Conservation (phyloP, 1,140 invertebrate genomes). For the Lasaia peninsularis region DNA sequence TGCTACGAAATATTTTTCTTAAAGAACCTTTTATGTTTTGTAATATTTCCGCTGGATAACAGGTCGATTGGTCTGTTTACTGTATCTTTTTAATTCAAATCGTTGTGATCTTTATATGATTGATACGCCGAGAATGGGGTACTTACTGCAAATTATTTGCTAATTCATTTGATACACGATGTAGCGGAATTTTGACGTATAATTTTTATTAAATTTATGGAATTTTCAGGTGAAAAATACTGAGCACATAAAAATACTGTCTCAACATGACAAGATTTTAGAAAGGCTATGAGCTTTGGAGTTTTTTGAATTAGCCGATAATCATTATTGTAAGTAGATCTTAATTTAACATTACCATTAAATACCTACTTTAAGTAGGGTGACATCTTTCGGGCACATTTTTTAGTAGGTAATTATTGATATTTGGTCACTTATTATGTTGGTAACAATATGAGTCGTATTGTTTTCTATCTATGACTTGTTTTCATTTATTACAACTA, state of each 20-base stretch:
- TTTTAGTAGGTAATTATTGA: too few relatives aligned
- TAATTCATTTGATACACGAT: background rate
- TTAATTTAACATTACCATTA: too few relatives aligned
- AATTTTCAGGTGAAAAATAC: background rate
- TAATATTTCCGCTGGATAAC: background rate
- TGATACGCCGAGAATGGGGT: background rate
- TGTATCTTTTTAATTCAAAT: background rate
- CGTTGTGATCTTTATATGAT: background rate
- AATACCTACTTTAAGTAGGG: too few relatives aligned
- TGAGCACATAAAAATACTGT: background rate
- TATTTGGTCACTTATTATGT: too few relatives aligned
- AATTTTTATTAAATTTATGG: background rate
- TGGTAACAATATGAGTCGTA: too few relatives aligned
- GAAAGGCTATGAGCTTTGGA: too few relatives aligned
- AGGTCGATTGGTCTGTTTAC: constrained; percentile 6
- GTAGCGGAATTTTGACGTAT: background rate
- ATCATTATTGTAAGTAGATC: too few relatives aligned
- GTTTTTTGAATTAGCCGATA: too few relatives aligned
- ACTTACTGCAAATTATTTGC: background rate
- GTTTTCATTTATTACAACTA: too few relatives aligned
- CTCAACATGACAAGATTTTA: too few relatives aligned
- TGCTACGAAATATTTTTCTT: constrained; percentile 10
- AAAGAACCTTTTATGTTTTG: background rate
- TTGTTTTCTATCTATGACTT: too few relatives aligned
- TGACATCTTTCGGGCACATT: too few relatives aligned